Base-by-base conservation (phyloP, 2,888 invertebrate species). In the Galerucella pusilla region DNA sequence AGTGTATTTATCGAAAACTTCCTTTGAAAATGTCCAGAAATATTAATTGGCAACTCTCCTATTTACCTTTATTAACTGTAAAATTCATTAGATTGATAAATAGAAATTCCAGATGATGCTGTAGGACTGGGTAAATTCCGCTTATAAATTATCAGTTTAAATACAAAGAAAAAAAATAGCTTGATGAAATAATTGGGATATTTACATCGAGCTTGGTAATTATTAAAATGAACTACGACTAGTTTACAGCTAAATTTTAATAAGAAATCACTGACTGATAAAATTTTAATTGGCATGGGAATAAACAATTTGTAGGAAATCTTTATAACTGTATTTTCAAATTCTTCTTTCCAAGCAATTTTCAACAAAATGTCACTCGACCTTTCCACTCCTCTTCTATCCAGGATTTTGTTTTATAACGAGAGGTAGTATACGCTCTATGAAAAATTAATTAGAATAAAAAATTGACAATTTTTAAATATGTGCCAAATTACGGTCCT, bases 31-130 rank as follows among this genome's bases (percentile, higher is more conserved):
- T 70, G 70, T 68, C 59, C 52, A 35, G 60, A 65, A 66, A 69
- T 74, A 74, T 74, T 74, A 74, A 71, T 67, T 70, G 61, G 35
- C 42, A 66, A 70, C 66, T 74, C 66, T 70, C 20, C 70, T 70
- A 70, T 74, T 74, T 52, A 69, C 61, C 61, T 63, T 52, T 63
- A 52, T 65, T 65, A 57, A 69, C 49, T 69, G 59, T 35, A 45
- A 46, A 67, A 72, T 72, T 59, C 67, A 72, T 72, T 72, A 72
- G 66, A 64, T 71, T 64, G 25, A 63, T 61, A 71, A 71, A 71
- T 45, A 42, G 42, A 63, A 16, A 61, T 28, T 42, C 42, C 57
- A 49, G 35, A 42, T 42, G 35, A 7, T 9, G 7, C 35, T 9
- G 35, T 42, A 7, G 35, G 35, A 9, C 0, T 42, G 7, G 45